Evolutionary conservation across 2,113 vertebrate species (phyloP).

Genomic region (Syrrhaptes paradoxus): DNA sequence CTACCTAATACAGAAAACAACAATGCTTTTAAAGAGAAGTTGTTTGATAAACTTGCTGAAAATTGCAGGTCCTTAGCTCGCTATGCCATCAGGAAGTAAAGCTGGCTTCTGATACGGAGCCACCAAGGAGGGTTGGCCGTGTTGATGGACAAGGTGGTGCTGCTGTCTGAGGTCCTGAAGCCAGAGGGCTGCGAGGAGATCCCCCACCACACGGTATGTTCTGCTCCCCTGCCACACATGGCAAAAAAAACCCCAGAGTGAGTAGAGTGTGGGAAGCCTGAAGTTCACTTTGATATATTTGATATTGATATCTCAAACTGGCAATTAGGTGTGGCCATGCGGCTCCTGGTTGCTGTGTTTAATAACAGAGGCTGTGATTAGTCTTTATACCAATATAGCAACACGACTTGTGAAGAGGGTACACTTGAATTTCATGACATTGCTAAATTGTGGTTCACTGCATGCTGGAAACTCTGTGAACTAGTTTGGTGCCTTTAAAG

Average conservation of each 20-base stretch:
- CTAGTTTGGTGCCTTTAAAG: not conserved
- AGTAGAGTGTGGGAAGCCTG: not conserved
- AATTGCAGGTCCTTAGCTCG: fast-evolving
- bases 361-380: not conserved
- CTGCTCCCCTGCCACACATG: not conserved
- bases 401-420: not conserved
- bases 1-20: not conserved
- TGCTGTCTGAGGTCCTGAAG: conserved; percentile 57
- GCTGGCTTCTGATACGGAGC: not conserved
- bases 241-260: not conserved
- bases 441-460: not conserved
- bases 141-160: fast-evolving
- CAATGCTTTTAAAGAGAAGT: not conserved
- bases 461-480: not conserved
- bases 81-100: fast-evolving
- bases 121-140: no score
- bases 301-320: not conserved
- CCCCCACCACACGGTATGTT: not conserved
- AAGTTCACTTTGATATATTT: not conserved
- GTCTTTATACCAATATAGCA: fast-evolving
- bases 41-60: fast-evolving
- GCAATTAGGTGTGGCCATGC: not conserved
- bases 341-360: not conserved
- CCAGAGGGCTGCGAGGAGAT: not conserved
- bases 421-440: fast-evolving